Evolutionary conservation across 2,888 invertebrate genomes (phyloP), one percentile per base, ranked within the genome.

Genomic region (Odontocerum albicorne): DNA sequence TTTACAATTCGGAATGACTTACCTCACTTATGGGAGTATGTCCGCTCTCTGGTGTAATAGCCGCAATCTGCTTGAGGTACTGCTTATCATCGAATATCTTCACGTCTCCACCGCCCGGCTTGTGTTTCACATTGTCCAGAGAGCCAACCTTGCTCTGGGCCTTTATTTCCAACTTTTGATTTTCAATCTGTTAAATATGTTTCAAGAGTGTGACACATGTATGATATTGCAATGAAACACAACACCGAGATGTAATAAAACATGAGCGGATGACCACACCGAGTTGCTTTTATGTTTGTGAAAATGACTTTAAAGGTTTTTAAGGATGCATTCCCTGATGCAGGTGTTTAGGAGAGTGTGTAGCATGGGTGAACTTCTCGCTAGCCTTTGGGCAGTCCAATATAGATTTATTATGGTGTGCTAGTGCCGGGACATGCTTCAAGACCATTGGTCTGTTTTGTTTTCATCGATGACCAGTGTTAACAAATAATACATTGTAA

Each of bases 51-150:
- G 77, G 73, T 15, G 77, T 74, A 49, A 80, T 70, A 16, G 73
- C 76, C 55, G 66, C 80, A 70, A 81, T 81, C 79, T 92, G 91
- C 77, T 88, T 90, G 72, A 92, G 83, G 79, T 93, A 93, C 62
- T 90, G 90, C 78, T 90, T 92, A 75, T 93, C 93, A 71, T 93
- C 91, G 73, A 92, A 93, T 68, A 94, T 94, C 80, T 93, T 95
- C 76, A 91, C 89, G 64, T 93, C 92, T 42, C 96, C 96, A 60
- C 96, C 96, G 65, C 93, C 91, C 54, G 96, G 93, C 77, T 84
- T 90, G 80, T 96, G 89, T 72, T 88, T 90, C 65, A 94, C 85
- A 75, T 94, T 94, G 74, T 93, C 92, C 81, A 92, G 70, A 52
- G 94, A 94, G 65, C 94, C 94, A 65, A 96, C 82, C 78, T 94